Evolutionary conservation across 2,888 invertebrate genomes (phyloP).

Genomic region (Sylvicola cinctus): DNA sequence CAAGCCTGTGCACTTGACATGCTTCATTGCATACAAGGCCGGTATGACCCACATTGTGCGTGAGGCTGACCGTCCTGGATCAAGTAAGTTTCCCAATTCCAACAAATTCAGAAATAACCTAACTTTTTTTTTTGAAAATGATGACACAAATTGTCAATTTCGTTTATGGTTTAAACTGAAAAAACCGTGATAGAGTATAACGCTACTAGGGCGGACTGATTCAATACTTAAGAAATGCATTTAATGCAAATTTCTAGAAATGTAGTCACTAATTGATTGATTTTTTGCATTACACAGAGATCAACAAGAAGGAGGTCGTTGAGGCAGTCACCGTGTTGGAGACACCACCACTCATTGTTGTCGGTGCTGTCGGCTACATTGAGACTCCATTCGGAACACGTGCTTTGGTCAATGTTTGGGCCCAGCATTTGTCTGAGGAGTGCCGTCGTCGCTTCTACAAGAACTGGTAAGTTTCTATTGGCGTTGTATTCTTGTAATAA

Average conservation of each 20-base stretch:
- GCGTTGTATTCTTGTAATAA: background rate
- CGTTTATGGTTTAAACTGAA: constrained; percentile 10
- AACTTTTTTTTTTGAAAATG: constrained; percentile 1
- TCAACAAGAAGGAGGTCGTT: constrained; percentile 99
- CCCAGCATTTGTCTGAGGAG: constrained; percentile 97
- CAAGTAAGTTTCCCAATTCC: constrained; percentile 51
- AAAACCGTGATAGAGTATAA: constrained; percentile 14
- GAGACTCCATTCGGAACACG: constrained; percentile 95
- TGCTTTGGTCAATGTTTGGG: constrained; percentile 90
- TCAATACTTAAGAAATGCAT: background rate
- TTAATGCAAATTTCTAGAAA: background rate
- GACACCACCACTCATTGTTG: constrained; percentile 94
- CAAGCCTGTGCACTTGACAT: constrained; percentile 94
- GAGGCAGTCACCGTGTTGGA: constrained; percentile 97
- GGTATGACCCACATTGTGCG: constrained; percentile 99
- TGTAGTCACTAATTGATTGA: constrained; percentile 2
- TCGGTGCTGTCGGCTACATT: constrained; percentile 96
- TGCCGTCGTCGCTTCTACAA: constrained; percentile 98
- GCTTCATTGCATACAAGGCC: constrained; percentile 96
- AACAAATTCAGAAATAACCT: constrained; percentile 5
- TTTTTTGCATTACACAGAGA: constrained; percentile 40
- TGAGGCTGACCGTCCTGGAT: constrained; percentile 96
- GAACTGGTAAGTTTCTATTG: constrained; percentile 65
- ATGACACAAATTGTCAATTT: constrained; percentile 3
- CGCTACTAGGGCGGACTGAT: constrained; percentile 29